A percentile compares a stretch with the other conserved stretches of the same genome.
Evolutionary conservation across 2,888 invertebrate species (phyloP).

Genomic region (Eristalis arbustorum): DNA sequence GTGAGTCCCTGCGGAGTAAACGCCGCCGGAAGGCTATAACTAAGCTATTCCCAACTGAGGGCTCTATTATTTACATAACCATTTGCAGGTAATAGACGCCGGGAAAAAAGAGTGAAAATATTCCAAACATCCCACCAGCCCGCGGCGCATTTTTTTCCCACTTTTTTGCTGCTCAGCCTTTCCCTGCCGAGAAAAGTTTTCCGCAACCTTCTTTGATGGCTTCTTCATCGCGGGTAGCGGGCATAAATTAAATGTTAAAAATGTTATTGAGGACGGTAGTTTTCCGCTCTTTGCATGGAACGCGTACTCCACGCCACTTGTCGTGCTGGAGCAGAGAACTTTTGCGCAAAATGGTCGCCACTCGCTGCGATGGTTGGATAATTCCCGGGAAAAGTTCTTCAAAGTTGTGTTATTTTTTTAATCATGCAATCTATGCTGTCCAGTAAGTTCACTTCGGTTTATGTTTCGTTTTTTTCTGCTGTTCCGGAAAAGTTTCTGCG

Average conservation of each 20-base stretch:
- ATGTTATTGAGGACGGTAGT: neutral
- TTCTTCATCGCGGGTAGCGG: neutral
- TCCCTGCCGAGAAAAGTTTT: neutral
- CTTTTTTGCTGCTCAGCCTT: neutral
- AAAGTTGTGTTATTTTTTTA: neutral
- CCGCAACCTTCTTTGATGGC: neutral
- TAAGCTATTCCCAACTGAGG: neutral
- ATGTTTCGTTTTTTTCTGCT: neutral
- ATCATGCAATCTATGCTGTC: neutral
- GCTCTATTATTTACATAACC: neutral
- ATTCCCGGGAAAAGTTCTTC: neutral
- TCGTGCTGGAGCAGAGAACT: neutral
- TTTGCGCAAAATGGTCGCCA: neutral
- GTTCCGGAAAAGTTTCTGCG: neutral
- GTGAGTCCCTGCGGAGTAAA: neutral
- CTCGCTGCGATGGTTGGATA: neutral
- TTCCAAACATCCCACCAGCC: neutral
- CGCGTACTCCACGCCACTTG: neutral
- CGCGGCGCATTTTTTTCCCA: neutral
- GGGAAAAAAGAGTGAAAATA: neutral
- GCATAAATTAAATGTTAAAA: neutral
- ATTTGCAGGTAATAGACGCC: neutral
- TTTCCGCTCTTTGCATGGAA: neutral
- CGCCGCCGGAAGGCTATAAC: neutral
- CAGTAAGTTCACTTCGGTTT: neutral